phyloP scores from a whole-genome alignment of 1,140 invertebrate genomes.

The Euwallacea fornicatus region DNA sequence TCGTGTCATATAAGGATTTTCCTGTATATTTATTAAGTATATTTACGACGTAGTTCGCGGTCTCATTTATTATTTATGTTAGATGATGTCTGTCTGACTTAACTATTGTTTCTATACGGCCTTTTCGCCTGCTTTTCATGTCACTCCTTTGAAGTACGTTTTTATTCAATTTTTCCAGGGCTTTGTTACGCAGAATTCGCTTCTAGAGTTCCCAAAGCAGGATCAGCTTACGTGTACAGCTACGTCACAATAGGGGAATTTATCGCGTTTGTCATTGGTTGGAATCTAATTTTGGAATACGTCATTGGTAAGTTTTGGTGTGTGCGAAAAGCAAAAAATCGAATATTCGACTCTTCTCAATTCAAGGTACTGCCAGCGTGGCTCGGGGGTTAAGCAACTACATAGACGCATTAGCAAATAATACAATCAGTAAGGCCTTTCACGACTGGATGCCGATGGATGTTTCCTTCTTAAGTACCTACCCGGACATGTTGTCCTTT shows the following conservation, averaged over 20 bases:
- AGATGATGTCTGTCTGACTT: no score
- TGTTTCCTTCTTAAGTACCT: slow-evolving; percentile 61
- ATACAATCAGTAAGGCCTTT: slow-evolving; percentile 64
- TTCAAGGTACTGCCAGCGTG: slow-evolving; percentile 74
- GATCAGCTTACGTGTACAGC: slow-evolving; percentile 86
- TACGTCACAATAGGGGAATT: slow-evolving; percentile 83
- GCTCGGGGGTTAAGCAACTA: slow-evolving; percentile 80
- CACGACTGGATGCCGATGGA: slow-evolving; percentile 61
- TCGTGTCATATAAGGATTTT: no score
- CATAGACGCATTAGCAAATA: slow-evolving; percentile 65
- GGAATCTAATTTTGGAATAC: slow-evolving; percentile 91
- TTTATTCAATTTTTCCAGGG: slow-evolving; percentile 57
- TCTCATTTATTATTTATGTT: no score
- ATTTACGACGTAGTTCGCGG: no score
- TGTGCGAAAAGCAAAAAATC: neutral
- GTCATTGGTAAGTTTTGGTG: slow-evolving; percentile 68
- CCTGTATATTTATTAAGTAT: no score
- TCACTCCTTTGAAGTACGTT: no score
- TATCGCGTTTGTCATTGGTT: slow-evolving; percentile 78
- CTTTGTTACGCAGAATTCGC: slow-evolving; percentile 87
- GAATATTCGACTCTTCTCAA: neutral
- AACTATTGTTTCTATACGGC: no score
- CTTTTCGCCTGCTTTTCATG: no score
- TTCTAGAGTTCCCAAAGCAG: slow-evolving; percentile 79
- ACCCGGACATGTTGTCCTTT: slow-evolving; percentile 72